A percentile compares a stretch with the other conserved stretches of the same genome.
These are phyloP conservation scores for Junonia oenone DNA, from an alignment of 2,888 invertebrate genomes.

Conservation along the genomic window DNA sequence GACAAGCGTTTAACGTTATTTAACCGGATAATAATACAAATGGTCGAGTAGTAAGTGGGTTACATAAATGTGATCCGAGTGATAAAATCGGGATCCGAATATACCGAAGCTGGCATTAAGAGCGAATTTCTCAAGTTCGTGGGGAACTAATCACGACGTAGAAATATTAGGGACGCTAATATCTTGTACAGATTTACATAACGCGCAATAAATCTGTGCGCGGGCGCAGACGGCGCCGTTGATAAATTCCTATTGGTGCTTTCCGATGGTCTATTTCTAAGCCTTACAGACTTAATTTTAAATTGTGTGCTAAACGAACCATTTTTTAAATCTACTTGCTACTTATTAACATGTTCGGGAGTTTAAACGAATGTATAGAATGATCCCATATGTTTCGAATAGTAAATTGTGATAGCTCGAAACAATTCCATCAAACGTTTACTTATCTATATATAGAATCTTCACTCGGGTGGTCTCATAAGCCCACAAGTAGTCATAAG, in stretches of 20 bases:
- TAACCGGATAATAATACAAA: slow-evolving; percentile 12
- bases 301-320: slow-evolving; percentile 18
- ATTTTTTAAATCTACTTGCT: neutral
- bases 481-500: neutral
- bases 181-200: slow-evolving; percentile 75
- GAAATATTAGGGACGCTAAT: slow-evolving; percentile 76
- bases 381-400: neutral
- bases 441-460: neutral
- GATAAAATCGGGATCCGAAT: slow-evolving; percentile 19
- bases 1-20: slow-evolving; percentile 7
- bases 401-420: neutral
- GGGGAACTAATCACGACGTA: slow-evolving; percentile 61
- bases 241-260: slow-evolving; percentile 63
- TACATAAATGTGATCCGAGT: slow-evolving; percentile 6
- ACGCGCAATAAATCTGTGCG: slow-evolving; percentile 67
- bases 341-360: neutral
- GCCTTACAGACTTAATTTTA: slow-evolving; percentile 35
- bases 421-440: neutral
- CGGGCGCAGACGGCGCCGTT: slow-evolving; percentile 59
- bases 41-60: slow-evolving; percentile 2
- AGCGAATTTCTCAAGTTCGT: slow-evolving; percentile 24
- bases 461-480: neutral
- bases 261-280: slow-evolving; percentile 60
- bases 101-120: slow-evolving; percentile 23
- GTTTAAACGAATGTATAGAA: neutral